Conservation (phyloP, 1,140 invertebrate species). For the Tetramorium parvispinum region DNA sequence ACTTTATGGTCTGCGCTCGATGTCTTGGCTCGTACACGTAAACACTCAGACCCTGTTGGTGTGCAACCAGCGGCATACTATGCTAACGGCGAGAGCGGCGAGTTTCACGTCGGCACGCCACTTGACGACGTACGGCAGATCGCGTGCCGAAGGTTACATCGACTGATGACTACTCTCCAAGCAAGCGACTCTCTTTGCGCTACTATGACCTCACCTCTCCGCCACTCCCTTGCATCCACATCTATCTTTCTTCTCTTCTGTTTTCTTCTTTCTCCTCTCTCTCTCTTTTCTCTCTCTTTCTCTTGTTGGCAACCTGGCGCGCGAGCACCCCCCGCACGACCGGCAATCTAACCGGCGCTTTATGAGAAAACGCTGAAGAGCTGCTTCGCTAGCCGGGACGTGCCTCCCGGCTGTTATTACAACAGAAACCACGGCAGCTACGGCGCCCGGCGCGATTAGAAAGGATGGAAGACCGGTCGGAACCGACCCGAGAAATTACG, state of each 20-base stretch:
- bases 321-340: slow-evolving; percentile 51
- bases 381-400: slow-evolving; percentile 73
- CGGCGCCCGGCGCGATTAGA: slow-evolving; percentile 64
- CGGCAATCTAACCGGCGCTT: slow-evolving; percentile 73
- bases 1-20: not conserved
- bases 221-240: not conserved
- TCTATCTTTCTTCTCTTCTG: not conserved
- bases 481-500: slow-evolving; percentile 76
- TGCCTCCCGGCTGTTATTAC: slow-evolving; percentile 79
- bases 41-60: slow-evolving; percentile 16
- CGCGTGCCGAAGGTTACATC: slow-evolving; percentile 83
- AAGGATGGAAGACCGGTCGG: slow-evolving; percentile 68
- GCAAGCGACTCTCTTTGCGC: slow-evolving; percentile 58
- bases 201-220: not conserved
- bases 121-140: slow-evolving; percentile 69
- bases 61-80: slow-evolving; percentile 49
- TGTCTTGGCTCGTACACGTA: not conserved
- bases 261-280: not conserved
- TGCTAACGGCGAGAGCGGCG: slow-evolving; percentile 59
- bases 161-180: slow-evolving; percentile 63
- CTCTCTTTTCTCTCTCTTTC: slow-evolving; percentile 17
- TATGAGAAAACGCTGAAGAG: slow-evolving; percentile 79
- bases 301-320: slow-evolving; percentile 35
- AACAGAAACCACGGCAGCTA: slow-evolving; percentile 74
- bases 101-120: slow-evolving; percentile 73